A percentile compares a stretch with the other conserved stretches of the same genome.
phyloP scores from a whole-genome alignment of 2,113 vertebrate species.

The Bambusicola thoracicus region DNA sequence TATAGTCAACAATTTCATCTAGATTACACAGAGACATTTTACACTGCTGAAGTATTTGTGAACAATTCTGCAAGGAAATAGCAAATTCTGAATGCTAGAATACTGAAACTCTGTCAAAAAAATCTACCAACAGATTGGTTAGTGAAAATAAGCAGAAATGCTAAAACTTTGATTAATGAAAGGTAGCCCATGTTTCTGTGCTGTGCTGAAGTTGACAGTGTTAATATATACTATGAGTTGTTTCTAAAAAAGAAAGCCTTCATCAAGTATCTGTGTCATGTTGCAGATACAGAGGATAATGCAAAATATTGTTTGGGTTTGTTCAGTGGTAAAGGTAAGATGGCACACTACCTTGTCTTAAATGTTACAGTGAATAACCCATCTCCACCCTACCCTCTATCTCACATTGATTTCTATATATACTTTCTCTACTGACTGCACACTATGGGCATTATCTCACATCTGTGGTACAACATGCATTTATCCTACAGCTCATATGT shows the following conservation, averaged over 20 bases:
- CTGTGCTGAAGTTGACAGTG: background rate
- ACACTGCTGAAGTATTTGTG: background rate
- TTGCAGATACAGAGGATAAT: background rate
- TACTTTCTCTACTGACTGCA: background rate
- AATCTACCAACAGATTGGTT: background rate
- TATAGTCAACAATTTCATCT: background rate
- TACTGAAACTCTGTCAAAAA: background rate
- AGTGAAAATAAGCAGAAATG: background rate
- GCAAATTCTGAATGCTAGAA: background rate
- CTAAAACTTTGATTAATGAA: background rate
- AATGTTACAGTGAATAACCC: background rate
- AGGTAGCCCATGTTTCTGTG: background rate
- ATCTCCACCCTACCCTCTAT: background rate
- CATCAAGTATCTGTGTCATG: background rate
- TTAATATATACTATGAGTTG: background rate
- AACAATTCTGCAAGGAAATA: background rate
- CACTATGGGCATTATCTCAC: constrained; percentile 73
- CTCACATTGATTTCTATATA: background rate
- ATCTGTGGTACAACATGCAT: constrained; percentile 72
- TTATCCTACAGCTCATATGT: constrained; percentile 68
- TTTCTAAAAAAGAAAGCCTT: background rate
- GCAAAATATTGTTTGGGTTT: background rate
- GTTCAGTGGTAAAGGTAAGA: background rate
- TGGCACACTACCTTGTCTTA: background rate
- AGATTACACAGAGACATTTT: background rate